Base-by-base conservation (phyloP, 2,888 invertebrate genomes). In the Steromphala cineraria region DNA sequence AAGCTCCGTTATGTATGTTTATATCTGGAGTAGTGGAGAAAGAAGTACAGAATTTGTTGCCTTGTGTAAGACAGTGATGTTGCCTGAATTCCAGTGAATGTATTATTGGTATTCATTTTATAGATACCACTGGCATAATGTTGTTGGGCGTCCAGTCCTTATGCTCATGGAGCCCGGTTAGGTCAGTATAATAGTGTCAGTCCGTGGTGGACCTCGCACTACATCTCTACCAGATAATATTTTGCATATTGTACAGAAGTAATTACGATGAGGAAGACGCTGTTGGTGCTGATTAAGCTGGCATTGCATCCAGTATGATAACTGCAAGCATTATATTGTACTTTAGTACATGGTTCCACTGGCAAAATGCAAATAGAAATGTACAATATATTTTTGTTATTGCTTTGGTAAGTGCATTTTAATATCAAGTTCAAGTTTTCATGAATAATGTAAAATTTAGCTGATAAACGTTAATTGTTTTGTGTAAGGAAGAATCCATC, bases 201-300 rank as follows among this genome's bases (percentile, higher is more conserved):
- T 13, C 62, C 2, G 17, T 15, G 13, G 62, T 62, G 62, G 28
- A 21, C 24, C 24, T 56, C 56, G 8, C 62, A 62, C 0, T 62
- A 62, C 28, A 24, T 28, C 28, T 62, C 28, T 62, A 62, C 28
- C 62, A 62, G 62, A 62, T 62, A 62, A 62, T 62, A 62, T 62
- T 62, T 62, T 62, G 62, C 62, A 62, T 62, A 62, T 62, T 62
- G 62, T 62, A 62, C 62, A 62, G 62, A 62, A 62, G 24, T 62
- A 28, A 28, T 28, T 62, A 62, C 13, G 10, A 46, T 1, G 46
- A 46, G 46, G 46, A 36, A 10, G 46, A 46, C 28, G 62, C 28
- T 28, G 62, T 28, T 62, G 62, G 62, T 62, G 62, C 62, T 62
- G 62, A 62, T 28, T 28, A 62, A 62, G 62, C 28, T 28, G 13